Percentiles rank a stretch among this genome's conserved stretches.
Evolutionary conservation across 2,113 vertebrate species (phyloP).

Genomic region (Oreochromis tanganicae): DNA sequence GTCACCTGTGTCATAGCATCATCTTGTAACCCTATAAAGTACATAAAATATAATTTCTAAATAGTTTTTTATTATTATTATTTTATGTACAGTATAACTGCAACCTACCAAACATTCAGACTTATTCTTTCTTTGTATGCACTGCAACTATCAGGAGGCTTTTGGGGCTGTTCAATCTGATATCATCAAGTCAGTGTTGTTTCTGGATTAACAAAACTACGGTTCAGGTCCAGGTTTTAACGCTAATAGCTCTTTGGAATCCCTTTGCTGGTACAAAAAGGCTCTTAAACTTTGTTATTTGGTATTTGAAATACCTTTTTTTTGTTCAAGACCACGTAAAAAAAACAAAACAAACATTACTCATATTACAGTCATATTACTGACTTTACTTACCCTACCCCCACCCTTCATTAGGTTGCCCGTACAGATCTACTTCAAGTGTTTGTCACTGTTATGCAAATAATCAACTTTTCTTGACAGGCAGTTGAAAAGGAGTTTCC

Average conservation of each 20-base stretch:
- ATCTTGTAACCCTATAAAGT: not conserved
- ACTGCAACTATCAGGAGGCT: not conserved
- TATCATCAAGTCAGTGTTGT: not conserved
- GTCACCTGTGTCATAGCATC: not conserved
- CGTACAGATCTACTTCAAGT: not conserved
- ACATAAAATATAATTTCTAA: not conserved
- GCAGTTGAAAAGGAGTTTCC: not conserved
- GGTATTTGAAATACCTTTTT: not conserved
- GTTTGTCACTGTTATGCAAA: not conserved
- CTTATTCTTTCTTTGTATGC: not conserved
- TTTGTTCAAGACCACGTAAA: rapidly evolving
- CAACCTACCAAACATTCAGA: not conserved
- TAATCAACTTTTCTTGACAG: not conserved
- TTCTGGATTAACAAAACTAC: not conserved
- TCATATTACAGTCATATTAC: not conserved
- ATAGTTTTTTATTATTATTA: not conserved
- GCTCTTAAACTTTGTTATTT: not conserved
- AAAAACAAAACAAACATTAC: not conserved
- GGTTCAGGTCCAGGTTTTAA: not conserved
- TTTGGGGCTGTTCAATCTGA: not conserved
- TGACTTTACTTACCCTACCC: not conserved
- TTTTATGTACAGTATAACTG: not conserved
- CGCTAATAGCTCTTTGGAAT: not conserved
- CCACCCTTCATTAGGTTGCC: not conserved
- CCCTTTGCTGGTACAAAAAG: not conserved